Base-by-base conservation (phyloP, 2,888 invertebrate genomes). In the Leucoptera coffeella region DNA sequence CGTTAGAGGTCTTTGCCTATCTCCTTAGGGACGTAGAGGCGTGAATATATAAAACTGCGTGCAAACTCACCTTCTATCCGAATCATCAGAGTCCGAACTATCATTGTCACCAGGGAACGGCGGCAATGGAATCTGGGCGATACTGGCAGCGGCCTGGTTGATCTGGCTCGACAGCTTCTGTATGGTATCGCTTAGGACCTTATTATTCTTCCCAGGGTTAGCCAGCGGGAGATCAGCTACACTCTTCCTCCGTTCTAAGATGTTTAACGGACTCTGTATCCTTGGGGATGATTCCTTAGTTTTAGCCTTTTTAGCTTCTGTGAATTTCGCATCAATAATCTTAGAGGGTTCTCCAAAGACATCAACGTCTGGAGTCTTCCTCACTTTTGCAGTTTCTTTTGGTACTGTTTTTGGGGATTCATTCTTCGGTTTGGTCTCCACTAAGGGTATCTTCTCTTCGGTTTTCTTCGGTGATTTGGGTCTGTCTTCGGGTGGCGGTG, bases 131-230 rank as follows among this genome's bases (percentile, higher is more conserved):
- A 34, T 17, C 33, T 62, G 30, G 1, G 56, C 48, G 4, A 57
- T 48, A 29, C 38, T 47, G 12, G 46, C 47, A 2, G 62, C 35
- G 4, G 38, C 47, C 38, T 69, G 69, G 35, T 67, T 72, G 30
- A 73, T 72, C 39, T 73, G 72, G 38, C 69, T 71, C 11, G 71
- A 71, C 15, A 78, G 43, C 41, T 78, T 78, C 46, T 77, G 78
- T 41, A 78, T 78, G 1, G 77, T 78, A 34, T 78, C 78, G 35
- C 74, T 76, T 8, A 78, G 45, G 19, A 77, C 77, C 38, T 74
- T 76, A 32, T 77, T 78, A 36, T 74, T 78, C 40, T 69, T 71
- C 12, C 64, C 65, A 1, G 61, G 52, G 6, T 50, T 48, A 19
- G 41, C 44, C n/a, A 64, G 35, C 3, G 61, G 47, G 21, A 65